Evolutionary conservation across 2,113 vertebrate species (phyloP), one percentile per base, ranked within the genome.

Genomic region (Hypocryptadius cinnamomeus): DNA sequence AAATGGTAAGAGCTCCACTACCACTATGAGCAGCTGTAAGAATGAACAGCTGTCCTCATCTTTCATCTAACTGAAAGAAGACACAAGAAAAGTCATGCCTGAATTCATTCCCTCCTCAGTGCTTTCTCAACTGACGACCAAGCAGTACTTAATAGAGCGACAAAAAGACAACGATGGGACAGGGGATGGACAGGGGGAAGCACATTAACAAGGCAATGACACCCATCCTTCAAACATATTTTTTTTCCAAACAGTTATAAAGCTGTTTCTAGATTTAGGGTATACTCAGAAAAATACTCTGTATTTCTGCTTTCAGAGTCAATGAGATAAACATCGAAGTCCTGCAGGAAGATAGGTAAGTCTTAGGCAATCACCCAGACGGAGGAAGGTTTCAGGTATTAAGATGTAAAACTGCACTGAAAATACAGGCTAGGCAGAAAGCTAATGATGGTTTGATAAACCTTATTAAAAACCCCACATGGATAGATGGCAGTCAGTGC

Each of bases 401-500:
- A 85, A 53, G 69, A 93, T 65, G 27, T 35, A 90, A 73, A 96
- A 85, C 60, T 64, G 72, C 60, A 95, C 73, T 54, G 31, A 81
- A 95, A 94, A 92, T 42, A 91, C 8, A 88, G 71, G 56, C 53
- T 28, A 64, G 37, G 56, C 24, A 85, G 31, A 81, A 69, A 92
- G 56, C 73, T 94, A 89, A 92, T 70, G 68, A 81, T n/a, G 53
- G 47, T 68, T 48, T 93, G 68, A 93, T 51, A 93, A 44, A 86
- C 31, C 25, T 53, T 84, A 71, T 87, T 92, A n/a, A 54, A 85
- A 51, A 85, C 19, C 9, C 30, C 63, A 89, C 88, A 79, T 51
- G 60, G 85, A 85, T 65, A 95, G 64, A 96, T 35, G 81, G 71
- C 79, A 85, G 84, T 93, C 79, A 80, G 51, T 91, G 74, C 71